phyloP scores from a whole-genome alignment of 2,888 invertebrate species.

The Drosophila lacicola region DNA sequence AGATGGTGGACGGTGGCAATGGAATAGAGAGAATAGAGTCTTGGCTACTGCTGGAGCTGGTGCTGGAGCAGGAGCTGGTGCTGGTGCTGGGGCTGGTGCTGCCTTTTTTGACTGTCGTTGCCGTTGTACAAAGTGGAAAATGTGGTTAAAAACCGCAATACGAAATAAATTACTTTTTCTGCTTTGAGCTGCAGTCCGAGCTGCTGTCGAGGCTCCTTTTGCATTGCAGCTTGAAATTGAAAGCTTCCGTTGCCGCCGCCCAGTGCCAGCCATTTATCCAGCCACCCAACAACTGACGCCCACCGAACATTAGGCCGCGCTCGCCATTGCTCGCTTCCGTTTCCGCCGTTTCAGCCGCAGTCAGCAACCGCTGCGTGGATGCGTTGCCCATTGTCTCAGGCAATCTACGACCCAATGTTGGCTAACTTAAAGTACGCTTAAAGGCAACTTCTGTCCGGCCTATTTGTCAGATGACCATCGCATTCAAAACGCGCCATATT shows the following conservation, averaged over 20 bases:
- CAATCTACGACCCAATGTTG: conserved; percentile 46
- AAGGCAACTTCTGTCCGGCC: conserved; percentile 59
- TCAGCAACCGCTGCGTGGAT: conserved; percentile 15
- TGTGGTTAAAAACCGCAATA: conserved; percentile 81
- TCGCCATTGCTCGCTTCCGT: conserved; percentile 75
- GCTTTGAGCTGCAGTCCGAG: conserved; percentile 75
- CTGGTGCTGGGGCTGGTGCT: conserved; percentile 12
- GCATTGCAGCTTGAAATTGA: conserved; percentile 77
- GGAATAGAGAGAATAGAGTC: conserved; percentile 42
- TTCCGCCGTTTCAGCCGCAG: conserved; percentile 50
- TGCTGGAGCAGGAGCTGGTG: conserved; percentile 8
- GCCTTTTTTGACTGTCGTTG: conserved; percentile 73
- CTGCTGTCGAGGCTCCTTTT: conserved; percentile 46
- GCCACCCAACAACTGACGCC: conserved; percentile 15
- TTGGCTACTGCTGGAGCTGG: conserved; percentile 33
- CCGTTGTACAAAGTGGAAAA: conserved; percentile 79
- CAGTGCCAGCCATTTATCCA: conserved; percentile 62
- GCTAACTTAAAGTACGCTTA: conserved; percentile 65
- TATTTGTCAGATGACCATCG: conserved; percentile 61
- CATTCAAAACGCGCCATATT: conserved; percentile 3
- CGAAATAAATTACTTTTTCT: conserved; percentile 80
- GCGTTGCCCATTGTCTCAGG: conserved; percentile 47
- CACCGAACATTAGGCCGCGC: conserved; percentile 71
- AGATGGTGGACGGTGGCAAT: conserved; percentile 5
- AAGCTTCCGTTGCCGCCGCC: conserved; percentile 70